Base-by-base conservation (phyloP, 2,888 invertebrate genomes). In the Nebria brevicollis region DNA sequence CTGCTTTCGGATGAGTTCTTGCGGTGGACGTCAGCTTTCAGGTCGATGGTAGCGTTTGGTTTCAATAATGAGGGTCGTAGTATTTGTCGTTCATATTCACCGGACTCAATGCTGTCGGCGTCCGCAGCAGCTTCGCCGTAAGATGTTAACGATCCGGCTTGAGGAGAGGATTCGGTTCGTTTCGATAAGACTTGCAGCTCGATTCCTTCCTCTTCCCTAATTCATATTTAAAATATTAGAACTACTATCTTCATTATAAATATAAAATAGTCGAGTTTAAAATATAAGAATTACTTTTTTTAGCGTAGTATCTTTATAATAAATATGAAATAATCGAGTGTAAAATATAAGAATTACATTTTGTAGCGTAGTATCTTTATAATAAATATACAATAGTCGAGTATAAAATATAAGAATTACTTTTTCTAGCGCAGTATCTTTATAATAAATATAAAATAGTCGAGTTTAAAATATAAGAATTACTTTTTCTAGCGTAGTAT, bases 1-100 rank as follows among this genome's bases (percentile, higher is more conserved):
- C 95, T 95, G 83, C 96, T 96, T 88, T 95, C 96, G 0, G 96
- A 96, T 86, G 96, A 96, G 88, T 96, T 96, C 88, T 96, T 97
- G 82, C 97, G 93, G 90, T 97, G 97, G 78, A 97, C 97, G 89
- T 97, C 97, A 82, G 96, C 97, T 91, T 97, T 96, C 85, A 97
- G 91, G 91, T 97, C 97, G 89, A 94, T 94, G 82, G 93, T 94
- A 85, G 93, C 93, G 54, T 86, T 86, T 75, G 85, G 82, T 77
- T 85, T 84, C 66, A 84, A 86, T 83, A 83, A 85, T 83, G 82
- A 83, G 84, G 82, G 77, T 81, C 83, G 82, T 75, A 85, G 85
- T 64, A 86, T 84, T 75, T 84, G 83, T 41, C 87, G 87, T 76
- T 87, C 87, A 82, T 87, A 87, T 83, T 89, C 89, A 7, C 86